Evolutionary conservation across 2,113 vertebrate species (phyloP).

Genomic region (Mystacornis crossleyi): DNA sequence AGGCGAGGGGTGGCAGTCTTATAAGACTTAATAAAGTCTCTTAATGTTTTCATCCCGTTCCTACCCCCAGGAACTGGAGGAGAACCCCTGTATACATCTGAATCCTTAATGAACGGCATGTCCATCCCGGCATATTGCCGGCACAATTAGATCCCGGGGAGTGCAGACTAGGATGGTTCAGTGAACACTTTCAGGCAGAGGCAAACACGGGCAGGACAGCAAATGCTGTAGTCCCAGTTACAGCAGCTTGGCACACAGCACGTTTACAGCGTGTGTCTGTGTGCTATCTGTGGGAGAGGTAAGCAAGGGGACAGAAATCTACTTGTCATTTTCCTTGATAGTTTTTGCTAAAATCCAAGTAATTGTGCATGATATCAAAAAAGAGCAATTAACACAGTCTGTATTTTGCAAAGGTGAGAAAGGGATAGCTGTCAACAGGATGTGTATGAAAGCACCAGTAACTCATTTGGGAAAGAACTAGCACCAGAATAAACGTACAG

Average conservation of each 20-base stretch:
- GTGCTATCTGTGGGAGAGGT: background rate
- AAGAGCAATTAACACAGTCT: background rate
- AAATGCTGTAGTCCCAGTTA: background rate
- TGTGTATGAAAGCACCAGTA: background rate
- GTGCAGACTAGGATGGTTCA: background rate
- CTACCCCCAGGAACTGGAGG: background rate
- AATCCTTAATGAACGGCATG: background rate
- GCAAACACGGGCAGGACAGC: background rate
- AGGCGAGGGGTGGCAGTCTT: background rate
- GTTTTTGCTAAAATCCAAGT: background rate
- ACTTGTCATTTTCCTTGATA: background rate
- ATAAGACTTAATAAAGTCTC: conserved; percentile 18
- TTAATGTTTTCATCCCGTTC: conserved; percentile 2
- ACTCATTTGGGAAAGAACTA: background rate
- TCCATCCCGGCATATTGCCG: background rate
- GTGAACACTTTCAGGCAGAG: background rate
- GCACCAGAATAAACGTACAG: background rate
- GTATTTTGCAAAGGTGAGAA: background rate
- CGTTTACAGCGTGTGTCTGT: background rate
- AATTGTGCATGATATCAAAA: background rate
- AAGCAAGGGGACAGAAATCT: background rate
- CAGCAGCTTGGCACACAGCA: background rate
- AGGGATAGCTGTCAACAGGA: background rate
- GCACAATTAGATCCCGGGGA: background rate
- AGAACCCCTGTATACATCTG: background rate